Evolutionary conservation across 1,140 invertebrate species (phyloP), one percentile per base, ranked within the genome.

Genomic region (Polyergus mexicanus): DNA sequence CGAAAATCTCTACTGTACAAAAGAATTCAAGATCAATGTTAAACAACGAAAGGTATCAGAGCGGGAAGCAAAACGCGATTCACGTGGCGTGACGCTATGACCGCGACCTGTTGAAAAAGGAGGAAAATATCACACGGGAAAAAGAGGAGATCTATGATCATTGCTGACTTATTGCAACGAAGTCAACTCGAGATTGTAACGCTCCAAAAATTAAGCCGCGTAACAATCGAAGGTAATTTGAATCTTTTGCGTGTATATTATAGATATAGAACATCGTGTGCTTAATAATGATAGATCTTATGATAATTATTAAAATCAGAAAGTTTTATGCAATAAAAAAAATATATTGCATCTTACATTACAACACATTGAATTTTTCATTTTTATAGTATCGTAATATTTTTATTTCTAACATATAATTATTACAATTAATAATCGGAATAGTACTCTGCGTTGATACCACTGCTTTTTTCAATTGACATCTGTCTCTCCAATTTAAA

Each of bases 1-100:
- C 41, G 44, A 38, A 80, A 69, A 41, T 80, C 35, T 44, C 44
- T 32, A 63, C 47, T 63, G 22, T 25, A 25, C 41, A 32, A 58
- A 10, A 51, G 44, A 69, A 35, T 80, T 80, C 63, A 80, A 80
- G 63, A 80, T 80, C 76, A 80, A 69, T 41, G 51, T 58, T 69
- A 80, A 69, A 13, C 35, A 69, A 44, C n/a, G 35, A 6, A 2
- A 56, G 22, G 32, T 80, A 80, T 80, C 77, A 80, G 77, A 80
- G 77, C 77, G 77, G 69, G 65, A 80, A 80, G 63, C 63, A 19
- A 80, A 69, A 35, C 51, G 47, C 44, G 63, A 38, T 68, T 68
- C 76, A 80, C 28, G 8, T 22, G 65, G 77, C 77, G 77, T 80
- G 47, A 80, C 63, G 76, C 62, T 13, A 35, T 16, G 51, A n/a